These are phyloP conservation scores for Limnephilus lunatus DNA, from an alignment of 2,888 invertebrate genomes.

Conservation along the genomic window DNA sequence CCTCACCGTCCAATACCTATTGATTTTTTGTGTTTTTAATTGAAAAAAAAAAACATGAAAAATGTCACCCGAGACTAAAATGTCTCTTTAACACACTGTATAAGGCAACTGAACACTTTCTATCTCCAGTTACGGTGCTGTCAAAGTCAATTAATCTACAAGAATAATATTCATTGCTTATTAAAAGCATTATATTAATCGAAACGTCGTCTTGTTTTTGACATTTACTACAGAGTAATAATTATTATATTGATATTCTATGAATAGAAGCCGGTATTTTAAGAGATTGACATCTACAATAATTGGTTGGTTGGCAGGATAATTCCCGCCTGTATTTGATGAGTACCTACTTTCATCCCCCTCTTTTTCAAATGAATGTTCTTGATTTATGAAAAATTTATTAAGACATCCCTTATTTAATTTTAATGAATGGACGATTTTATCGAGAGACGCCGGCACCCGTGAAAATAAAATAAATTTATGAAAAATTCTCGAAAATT, in stretches of 20 bases:
- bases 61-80: no score
- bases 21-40: no score
- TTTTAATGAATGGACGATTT: conserved; percentile 1
- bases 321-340: not conserved
- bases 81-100: no score
- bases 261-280: not conserved
- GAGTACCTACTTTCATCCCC: not conserved
- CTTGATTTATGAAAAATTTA: not conserved
- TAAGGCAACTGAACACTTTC: no score
- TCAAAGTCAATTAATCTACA: not conserved
- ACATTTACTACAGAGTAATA: not conserved
- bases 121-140: not conserved
- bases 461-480: conserved; percentile 15
- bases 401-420: not conserved
- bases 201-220: not conserved
- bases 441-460: not conserved
- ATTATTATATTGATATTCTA: not conserved
- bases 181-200: not conserved
- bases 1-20: no score
- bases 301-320: not conserved
- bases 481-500: not conserved
- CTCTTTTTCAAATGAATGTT: not conserved
- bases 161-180: not conserved
- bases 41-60: no score
- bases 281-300: not conserved